phyloP scores from a whole-genome alignment of 2,113 vertebrate genomes.

The Notiomystis cincta region DNA sequence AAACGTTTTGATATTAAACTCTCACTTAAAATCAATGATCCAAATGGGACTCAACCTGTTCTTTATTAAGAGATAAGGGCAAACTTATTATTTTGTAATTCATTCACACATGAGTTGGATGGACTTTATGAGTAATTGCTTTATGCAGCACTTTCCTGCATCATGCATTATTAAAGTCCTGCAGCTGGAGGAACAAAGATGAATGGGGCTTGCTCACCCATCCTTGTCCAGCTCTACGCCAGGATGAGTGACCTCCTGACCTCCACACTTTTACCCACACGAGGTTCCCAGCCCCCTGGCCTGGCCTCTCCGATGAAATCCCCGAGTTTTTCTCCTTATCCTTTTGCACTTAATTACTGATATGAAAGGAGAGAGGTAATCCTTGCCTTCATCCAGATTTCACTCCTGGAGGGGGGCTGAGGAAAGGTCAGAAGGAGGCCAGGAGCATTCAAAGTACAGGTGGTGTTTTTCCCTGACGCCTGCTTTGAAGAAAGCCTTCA shows the following conservation, averaged over 20 bases:
- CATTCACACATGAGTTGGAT: not conserved
- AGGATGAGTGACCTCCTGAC: not conserved
- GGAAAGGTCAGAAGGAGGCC: not conserved
- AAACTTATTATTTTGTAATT: not conserved
- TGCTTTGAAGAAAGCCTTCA: conserved; percentile 1
- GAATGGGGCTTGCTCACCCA: not conserved
- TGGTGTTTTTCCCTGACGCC: not conserved
- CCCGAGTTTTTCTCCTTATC: not conserved
- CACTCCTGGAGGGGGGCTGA: not conserved
- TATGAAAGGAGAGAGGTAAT: not conserved
- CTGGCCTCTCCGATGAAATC: not conserved
- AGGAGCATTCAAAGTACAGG: not conserved
- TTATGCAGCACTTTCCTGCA: not conserved
- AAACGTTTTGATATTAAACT: not conserved
- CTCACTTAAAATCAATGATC: not conserved
- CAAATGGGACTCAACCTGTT: not conserved
- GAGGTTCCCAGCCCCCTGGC: not conserved
- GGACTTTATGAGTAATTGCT: not conserved
- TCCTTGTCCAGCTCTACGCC: not conserved
- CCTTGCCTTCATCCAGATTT: not conserved
- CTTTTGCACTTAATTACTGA: not conserved
- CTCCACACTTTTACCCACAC: not conserved
- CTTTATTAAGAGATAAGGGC: not conserved
- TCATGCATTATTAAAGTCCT: not conserved
- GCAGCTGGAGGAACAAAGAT: not conserved